Evolutionary conservation across 2,113 vertebrate species (phyloP).

Genomic region (Mystacornis crossleyi): DNA sequence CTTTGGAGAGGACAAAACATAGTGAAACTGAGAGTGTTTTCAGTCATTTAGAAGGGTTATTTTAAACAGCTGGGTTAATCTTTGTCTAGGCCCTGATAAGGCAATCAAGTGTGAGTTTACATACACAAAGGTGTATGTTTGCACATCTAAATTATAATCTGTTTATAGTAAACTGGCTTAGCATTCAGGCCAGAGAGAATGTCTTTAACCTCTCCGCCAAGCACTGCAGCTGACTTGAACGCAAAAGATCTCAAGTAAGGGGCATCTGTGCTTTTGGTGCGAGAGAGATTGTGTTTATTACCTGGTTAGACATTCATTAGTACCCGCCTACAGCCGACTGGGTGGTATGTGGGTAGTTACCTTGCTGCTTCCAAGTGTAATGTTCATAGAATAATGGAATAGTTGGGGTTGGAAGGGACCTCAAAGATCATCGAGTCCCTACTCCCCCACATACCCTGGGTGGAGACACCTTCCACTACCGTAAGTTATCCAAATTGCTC

Average conservation of each 20-base stretch:
- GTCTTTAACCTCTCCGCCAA: not conserved
- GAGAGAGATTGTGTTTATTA: not conserved
- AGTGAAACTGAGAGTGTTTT: not conserved
- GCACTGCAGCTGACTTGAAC: not conserved
- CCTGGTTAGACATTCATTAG: not conserved
- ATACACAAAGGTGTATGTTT: not conserved
- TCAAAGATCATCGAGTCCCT: not conserved
- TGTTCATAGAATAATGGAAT: not conserved
- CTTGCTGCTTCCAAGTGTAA: not conserved
- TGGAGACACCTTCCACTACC: not conserved
- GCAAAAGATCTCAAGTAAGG: not conserved
- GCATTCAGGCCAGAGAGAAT: not conserved
- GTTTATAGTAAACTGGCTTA: not conserved
- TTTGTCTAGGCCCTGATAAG: slow-evolving; percentile 13
- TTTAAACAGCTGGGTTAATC: slow-evolving; percentile 23
- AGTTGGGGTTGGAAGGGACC: not conserved
- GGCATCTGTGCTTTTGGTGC: not conserved
- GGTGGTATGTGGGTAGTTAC: not conserved
- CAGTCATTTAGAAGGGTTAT: not conserved
- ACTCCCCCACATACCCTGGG: accelerated
- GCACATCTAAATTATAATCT: not conserved
- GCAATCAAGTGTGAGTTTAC: not conserved
- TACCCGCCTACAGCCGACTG: not conserved
- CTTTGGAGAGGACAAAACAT: not conserved
- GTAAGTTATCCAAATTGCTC: not conserved